Percentiles rank a stretch among this genome's conserved stretches.
phyloP scores from a whole-genome alignment of 2,113 vertebrate genomes.

The Tapirus terrestris region DNA sequence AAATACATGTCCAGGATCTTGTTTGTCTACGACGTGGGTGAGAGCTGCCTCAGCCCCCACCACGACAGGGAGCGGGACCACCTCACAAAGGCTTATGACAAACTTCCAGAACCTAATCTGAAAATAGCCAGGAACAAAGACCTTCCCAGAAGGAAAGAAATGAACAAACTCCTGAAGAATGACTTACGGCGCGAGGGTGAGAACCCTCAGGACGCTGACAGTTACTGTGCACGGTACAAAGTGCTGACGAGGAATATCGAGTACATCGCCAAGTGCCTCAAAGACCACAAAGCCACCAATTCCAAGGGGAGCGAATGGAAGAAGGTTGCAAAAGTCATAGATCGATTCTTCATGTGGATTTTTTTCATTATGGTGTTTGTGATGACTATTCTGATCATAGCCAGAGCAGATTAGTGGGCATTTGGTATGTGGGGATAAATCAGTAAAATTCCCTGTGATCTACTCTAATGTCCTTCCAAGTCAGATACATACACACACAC shows the following conservation, averaged over 20 bases:
- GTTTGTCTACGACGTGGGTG: conserved; percentile 97
- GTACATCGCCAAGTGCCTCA: conserved; percentile 95
- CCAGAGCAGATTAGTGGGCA: conserved; percentile 89
- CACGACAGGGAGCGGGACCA: conserved; percentile 77
- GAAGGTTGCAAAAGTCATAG: conserved; percentile 98
- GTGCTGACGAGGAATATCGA: conserved; percentile 93
- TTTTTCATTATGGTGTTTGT: conserved; percentile 99
- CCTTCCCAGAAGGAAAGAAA: conserved; percentile 74
- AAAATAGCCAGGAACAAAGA: conserved; percentile 64
- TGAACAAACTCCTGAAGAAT: conserved; percentile 83
- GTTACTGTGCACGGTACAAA: conserved; percentile 88
- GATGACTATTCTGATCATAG: conserved; percentile 96
- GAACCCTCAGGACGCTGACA: conserved; percentile 69
- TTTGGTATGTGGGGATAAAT: background rate
- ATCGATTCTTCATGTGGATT: conserved; percentile 99
- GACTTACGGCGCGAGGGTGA: conserved; percentile 77
- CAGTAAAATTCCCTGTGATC: background rate
- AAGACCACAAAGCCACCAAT: conserved; percentile 92
- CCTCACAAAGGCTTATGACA: conserved; percentile 60
- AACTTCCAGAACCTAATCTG: conserved; percentile 74
- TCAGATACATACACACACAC: background rate
- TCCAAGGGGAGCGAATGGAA: conserved; percentile 97
- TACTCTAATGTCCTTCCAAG: background rate
- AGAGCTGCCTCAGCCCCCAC: conserved; percentile 91
- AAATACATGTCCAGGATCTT: conserved; percentile 98